A percentile compares a stretch with the other conserved stretches of the same genome.
phyloP scores from a whole-genome alignment of 2,888 invertebrate genomes.

The Yponomeuta malinellus region DNA sequence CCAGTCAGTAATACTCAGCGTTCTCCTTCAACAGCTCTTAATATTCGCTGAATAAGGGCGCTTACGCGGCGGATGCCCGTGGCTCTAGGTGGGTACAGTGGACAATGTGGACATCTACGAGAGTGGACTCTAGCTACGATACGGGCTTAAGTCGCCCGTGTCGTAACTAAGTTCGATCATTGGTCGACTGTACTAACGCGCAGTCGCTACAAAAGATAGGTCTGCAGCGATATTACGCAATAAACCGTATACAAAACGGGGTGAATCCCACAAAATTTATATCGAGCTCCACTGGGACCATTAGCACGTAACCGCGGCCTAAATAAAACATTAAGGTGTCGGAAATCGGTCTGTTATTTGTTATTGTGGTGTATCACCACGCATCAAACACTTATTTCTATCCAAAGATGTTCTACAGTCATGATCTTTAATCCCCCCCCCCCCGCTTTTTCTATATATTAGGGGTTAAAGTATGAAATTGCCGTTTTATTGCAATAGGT shows the following conservation, averaged over 20 bases:
- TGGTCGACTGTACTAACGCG: neutral
- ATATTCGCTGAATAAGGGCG: too few species aligned
- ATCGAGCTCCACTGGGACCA: constrained; percentile 34
- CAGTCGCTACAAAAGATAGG: neutral
- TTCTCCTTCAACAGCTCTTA: too few species aligned
- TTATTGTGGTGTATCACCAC: constrained; percentile 18
- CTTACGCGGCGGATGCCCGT: too few species aligned
- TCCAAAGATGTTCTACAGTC: neutral
- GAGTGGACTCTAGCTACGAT: too few species aligned
- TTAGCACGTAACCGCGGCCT: constrained; percentile 36
- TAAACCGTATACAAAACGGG: constrained; percentile 21
- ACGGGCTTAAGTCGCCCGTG: too few species aligned
- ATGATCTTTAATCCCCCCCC: neutral
- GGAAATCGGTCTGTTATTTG: constrained; percentile 41
- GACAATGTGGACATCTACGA: too few species aligned
- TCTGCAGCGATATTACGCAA: constrained; percentile 16
- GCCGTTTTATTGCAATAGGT: too few species aligned
- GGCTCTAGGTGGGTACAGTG: too few species aligned
- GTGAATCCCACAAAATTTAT: constrained; percentile 24
- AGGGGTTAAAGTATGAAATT: too few species aligned
- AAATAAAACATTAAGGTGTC: constrained; percentile 43
- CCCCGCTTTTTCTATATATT: too few species aligned
- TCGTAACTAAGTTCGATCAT: too few species aligned
- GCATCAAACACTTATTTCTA: neutral
- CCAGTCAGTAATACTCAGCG: too few species aligned